Evolutionary conservation across 2,888 invertebrate species (phyloP), one percentile per base, ranked within the genome.

Genomic region (Caenorhabditis sp.): DNA sequence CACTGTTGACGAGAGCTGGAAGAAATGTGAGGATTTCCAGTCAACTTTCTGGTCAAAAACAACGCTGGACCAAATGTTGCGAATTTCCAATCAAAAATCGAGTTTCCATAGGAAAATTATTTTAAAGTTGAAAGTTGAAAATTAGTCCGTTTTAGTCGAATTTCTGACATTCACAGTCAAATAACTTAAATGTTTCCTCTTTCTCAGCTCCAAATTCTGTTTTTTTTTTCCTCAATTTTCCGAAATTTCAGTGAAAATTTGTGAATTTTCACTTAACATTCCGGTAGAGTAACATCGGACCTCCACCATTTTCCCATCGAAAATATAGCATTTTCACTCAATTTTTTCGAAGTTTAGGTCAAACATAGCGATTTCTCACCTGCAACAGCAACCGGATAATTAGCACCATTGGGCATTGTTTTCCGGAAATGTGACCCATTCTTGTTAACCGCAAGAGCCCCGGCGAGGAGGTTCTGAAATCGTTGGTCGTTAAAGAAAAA

Each of bases 391-490:
- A 77, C 49, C 82, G 81, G 28, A 87, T 47, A 16, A 88, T 56
- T n/a, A 88, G 73, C 10, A 88, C 76, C 83, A 88, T 84, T 10
- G 88, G 88, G 54, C 88, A 88, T 66, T 75, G 72, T 69, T 81
- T 80, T 44, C 77, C 80, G 24, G 68, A 59, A 14, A 84, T 73
- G 41, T 79, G 79, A 64, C 83, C 83, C 83, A 82, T 82, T 51
- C 26, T 5, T 12, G 31, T 49, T 28, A 58, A 24, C 31, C 66
- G 35, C 28, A 76, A 75, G 51, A 69, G 41, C 16, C n/a, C 35
- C n/a, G 12, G n/a, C n/a, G 44, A 28, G n/a, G 24, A 8, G 63
- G 51, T 28, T 68, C 77, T 77, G 69, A 44, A 77, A 76, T n/a
- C 22, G n/a, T 12, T 51, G 41, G 19, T 63, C 12, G 24, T 51